Evolutionary conservation across 2,113 vertebrate genomes (phyloP).

Genomic region (Larimichthys crocea): DNA sequence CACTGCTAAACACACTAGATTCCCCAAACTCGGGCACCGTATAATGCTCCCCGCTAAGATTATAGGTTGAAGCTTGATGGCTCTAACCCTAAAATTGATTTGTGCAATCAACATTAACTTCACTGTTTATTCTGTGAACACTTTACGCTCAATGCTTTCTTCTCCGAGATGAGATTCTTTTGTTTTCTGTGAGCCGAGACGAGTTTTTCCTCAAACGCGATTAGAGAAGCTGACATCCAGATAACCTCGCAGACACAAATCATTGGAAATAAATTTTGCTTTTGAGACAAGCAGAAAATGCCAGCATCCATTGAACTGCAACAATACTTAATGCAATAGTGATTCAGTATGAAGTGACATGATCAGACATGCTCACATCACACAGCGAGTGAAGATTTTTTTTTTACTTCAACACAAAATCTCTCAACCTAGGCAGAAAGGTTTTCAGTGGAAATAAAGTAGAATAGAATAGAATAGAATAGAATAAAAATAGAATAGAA

Average conservation of each 20-base stretch:
- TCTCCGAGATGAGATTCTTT: constrained; percentile 53
- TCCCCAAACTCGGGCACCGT: constrained; percentile 48
- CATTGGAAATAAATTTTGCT: constrained; percentile 56
- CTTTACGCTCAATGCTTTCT: constrained; percentile 44
- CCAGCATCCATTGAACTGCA: constrained; percentile 35
- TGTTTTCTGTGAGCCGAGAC: constrained; percentile 56
- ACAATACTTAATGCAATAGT: constrained; percentile 29
- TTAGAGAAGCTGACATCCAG: constrained; percentile 62
- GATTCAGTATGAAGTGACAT: constrained; percentile 32
- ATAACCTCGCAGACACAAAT: constrained; percentile 54
- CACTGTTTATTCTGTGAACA: constrained; percentile 57
- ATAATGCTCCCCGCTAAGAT: constrained; percentile 43
- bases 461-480: too few relatives aligned
- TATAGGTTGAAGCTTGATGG: constrained; percentile 55
- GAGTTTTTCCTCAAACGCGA: constrained; percentile 59
- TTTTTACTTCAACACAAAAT: constrained; percentile 11
- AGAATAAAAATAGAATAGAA: too few relatives aligned
- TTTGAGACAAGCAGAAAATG: constrained; percentile 58
- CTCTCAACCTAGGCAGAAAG: constrained; percentile 10
- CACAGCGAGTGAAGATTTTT: constrained; percentile 24
- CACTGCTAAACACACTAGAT: constrained; percentile 47
- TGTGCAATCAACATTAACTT: constrained; percentile 62
- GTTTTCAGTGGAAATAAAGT: background rate
- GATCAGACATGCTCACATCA: constrained; percentile 52
- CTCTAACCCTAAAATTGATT: constrained; percentile 47